phyloP scores from a whole-genome alignment of 2,113 vertebrate genomes.

The Percina caprodes region DNA sequence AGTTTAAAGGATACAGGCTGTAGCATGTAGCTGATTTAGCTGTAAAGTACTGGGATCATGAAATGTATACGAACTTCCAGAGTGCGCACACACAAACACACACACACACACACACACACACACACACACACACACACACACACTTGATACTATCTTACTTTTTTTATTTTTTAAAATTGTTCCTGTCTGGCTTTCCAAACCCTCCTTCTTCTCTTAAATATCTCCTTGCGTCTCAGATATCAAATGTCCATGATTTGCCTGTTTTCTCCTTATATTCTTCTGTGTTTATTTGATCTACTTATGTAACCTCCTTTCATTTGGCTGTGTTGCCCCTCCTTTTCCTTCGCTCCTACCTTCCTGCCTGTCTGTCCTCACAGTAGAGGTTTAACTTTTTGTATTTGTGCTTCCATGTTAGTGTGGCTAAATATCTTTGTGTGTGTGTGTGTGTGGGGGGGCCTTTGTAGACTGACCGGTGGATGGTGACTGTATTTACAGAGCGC shows the following conservation, averaged over 20 bases:
- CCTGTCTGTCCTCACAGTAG: conserved; percentile 33
- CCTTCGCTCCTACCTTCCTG: conserved; percentile 56
- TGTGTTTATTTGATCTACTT: conserved; percentile 68
- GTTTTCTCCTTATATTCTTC: conserved; percentile 32
- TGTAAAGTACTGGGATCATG: neutral
- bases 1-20: conserved; percentile 25
- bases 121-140: neutral
- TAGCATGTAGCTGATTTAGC: conserved; percentile 32
- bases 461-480: conserved; percentile 48
- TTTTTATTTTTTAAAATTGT: neutral
- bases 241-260: conserved; percentile 2
- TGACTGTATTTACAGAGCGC: conserved; percentile 66
- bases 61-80: conserved; percentile 29
- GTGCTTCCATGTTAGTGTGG: conserved; percentile 37
- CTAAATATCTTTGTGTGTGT: conserved; percentile 21
- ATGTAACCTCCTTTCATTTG: conserved; percentile 57
- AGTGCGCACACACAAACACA: neutral
- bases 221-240: neutral
- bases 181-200: neutral
- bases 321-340: conserved; percentile 51
- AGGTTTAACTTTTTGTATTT: conserved; percentile 43
- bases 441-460: conserved; percentile 42
- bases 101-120: neutral
- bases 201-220: neutral
- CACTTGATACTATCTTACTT: neutral